These are phyloP conservation scores for Physocephala rufipes DNA, from an alignment of 2,888 invertebrate genomes.

Conservation along the genomic window DNA sequence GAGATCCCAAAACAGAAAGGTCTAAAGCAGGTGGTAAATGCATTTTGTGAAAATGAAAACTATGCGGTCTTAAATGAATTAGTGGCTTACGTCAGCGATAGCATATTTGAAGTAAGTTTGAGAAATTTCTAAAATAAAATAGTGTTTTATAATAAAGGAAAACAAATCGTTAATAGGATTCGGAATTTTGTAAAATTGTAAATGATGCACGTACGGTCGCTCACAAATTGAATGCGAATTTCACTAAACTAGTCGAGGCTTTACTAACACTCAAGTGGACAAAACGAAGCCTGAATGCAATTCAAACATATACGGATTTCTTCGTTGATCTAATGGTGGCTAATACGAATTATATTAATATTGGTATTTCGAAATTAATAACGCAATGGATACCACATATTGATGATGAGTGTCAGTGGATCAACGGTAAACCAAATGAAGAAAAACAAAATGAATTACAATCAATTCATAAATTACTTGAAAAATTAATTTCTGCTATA, in stretches of 20 bases:
- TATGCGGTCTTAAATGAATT: slow-evolving; percentile 56
- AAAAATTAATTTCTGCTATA: slow-evolving; percentile 61
- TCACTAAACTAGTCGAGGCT: slow-evolving; percentile 71
- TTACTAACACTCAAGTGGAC: slow-evolving; percentile 72
- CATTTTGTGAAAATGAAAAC: slow-evolving; percentile 51
- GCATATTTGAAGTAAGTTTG: slow-evolving; percentile 53
- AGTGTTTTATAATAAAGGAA: no score
- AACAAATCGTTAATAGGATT: slow-evolving; percentile 65
- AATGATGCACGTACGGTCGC: slow-evolving; percentile 70
- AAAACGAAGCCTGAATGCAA: slow-evolving; percentile 63
- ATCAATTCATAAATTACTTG: slow-evolving; percentile 71
- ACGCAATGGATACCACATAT: slow-evolving; percentile 69
- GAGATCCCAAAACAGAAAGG: slow-evolving; percentile 56
- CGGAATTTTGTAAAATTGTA: slow-evolving; percentile 69
- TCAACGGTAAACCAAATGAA: slow-evolving; percentile 70
- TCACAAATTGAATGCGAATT: slow-evolving; percentile 69
- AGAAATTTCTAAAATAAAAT: background rate
- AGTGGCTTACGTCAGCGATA: slow-evolving; percentile 53
- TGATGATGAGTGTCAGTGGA: slow-evolving; percentile 69
- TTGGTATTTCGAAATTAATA: slow-evolving; percentile 72
- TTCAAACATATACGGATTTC: slow-evolving; percentile 72
- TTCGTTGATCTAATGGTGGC: slow-evolving; percentile 75
- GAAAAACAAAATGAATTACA: slow-evolving; percentile 70
- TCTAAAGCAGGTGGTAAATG: slow-evolving; percentile 52
- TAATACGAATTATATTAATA: slow-evolving; percentile 73